These are phyloP conservation scores for Punctoribates punctum DNA, from an alignment of 2,888 invertebrate species.

Conservation along the genomic window DNA sequence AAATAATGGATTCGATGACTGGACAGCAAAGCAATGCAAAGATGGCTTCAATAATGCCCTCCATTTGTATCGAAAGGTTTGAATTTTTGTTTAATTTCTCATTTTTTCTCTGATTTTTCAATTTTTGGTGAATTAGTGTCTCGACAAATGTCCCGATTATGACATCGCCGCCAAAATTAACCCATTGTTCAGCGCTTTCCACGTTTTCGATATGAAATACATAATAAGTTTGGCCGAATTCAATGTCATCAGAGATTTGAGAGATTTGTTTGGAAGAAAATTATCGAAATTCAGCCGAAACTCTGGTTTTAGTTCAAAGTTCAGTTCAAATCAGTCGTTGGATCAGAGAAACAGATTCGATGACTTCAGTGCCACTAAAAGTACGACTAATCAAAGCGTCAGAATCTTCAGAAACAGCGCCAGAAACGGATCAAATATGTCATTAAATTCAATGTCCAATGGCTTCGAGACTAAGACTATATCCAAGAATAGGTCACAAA, in stretches of 20 bases:
- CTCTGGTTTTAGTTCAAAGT: not conserved
- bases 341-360: too few species aligned
- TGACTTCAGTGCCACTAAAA: too few species aligned
- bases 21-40: not conserved
- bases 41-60: not conserved
- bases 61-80: conserved; percentile 4
- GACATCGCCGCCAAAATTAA: not conserved
- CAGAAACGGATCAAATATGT: not conserved
- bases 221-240: not conserved
- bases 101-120: not conserved
- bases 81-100: not conserved
- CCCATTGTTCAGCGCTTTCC: not conserved
- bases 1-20: not conserved
- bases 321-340: too few species aligned
- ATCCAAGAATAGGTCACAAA: too few species aligned
- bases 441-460: not conserved
- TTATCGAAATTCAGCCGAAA: not conserved
- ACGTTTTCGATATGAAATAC: not conserved
- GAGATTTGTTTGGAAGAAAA: not conserved
- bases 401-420: too few species aligned
- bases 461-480: too few species aligned
- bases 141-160: not conserved
- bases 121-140: not conserved
- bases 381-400: too few species aligned
- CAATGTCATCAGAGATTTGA: not conserved